Evolutionary conservation across 2,888 invertebrate species (phyloP), one percentile per base, ranked within the genome.

Genomic region (Portevinia maculata): DNA sequence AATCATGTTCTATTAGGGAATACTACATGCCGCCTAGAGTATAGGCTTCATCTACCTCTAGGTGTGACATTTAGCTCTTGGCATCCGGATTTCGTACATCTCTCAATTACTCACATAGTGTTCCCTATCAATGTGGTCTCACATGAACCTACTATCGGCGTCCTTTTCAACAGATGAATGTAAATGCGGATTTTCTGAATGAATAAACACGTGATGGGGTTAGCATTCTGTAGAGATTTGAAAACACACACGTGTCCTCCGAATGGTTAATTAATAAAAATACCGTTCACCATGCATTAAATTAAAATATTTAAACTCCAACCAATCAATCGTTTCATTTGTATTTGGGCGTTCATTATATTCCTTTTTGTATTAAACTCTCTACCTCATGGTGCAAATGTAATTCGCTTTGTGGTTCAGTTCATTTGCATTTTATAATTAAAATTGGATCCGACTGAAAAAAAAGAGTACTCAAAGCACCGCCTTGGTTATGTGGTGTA

Each of bases 341-440:
- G 11, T 48, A 7, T 13, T 48, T n/a, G 11, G 5, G 24, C 34
- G 34, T 53, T 24, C 19, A 6, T 41, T 44, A 30, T n/a, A n/a
- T 50, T 11, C 50, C 9, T 6, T 34, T 30, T 21, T 39, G 46
- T 9, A n/a, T n/a, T n/a, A n/a, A n/a, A n/a, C n/a, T n/a, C n/a
- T n/a, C n/a, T n/a, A n/a, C n/a, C n/a, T n/a, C n/a, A n/a, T n/a
- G n/a, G n/a, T n/a, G n/a, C n/a, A n/a, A n/a, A n/a, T n/a, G n/a
- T n/a, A 9, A 44, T 21, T 53, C 32, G 11, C 17, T 9, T 17
- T 53, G 53, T 9, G 17, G 19, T 34, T 34, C 32, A 44, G 21
- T 53, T 73, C 73, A 79, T 79, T 79, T 79, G 59, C 73, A 79
- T 79, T 73, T 79, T 79, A 67, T 79, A 79, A 79, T 79, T 79